These are phyloP conservation scores for Gorsachius goisagi DNA, from an alignment of 2,113 vertebrate genomes.

Conservation along the genomic window DNA sequence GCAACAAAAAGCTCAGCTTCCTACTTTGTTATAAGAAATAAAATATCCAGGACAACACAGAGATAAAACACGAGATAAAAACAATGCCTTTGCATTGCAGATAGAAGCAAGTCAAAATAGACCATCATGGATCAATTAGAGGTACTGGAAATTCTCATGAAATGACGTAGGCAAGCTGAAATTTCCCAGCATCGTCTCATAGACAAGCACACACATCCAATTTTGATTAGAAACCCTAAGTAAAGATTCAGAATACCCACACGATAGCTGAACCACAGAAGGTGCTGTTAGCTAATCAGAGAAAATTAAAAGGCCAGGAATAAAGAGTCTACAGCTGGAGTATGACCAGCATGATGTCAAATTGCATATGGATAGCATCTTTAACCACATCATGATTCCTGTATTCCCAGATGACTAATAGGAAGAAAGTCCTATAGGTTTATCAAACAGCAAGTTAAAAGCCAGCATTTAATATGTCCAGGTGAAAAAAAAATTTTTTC, in stretches of 20 bases:
- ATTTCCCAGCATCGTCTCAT: constrained; percentile 13
- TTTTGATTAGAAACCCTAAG: constrained; percentile 39
- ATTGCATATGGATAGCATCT: constrained; percentile 39
- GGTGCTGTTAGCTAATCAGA: constrained; percentile 39
- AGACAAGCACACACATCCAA: constrained; percentile 24
- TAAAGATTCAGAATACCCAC: constrained; percentile 4
- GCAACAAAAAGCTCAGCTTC: neutral
- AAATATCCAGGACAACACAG: neutral
- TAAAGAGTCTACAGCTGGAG: constrained; percentile 31
- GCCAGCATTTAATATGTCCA: neutral
- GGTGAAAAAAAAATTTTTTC: constrained; percentile 21
- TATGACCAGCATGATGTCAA: constrained; percentile 31
- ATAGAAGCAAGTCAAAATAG: constrained; percentile 9
- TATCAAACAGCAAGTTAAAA: constrained; percentile 35
- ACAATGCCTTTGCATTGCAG: neutral
- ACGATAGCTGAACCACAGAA: constrained; percentile 28
- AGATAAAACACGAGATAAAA: neutral
- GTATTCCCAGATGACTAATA: constrained; percentile 25
- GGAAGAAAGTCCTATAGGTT: neutral
- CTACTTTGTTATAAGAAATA: neutral
- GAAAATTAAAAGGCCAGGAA: constrained; percentile 54
- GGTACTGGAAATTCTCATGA: constrained; percentile 47
- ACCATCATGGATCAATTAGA: constrained; percentile 51
- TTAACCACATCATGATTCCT: constrained; percentile 2
- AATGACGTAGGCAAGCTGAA: constrained; percentile 24